Evolutionary conservation across 1,140 invertebrate genomes (phyloP), one percentile per base, ranked within the genome.

Genomic region (Penaeus chinensis): DNA sequence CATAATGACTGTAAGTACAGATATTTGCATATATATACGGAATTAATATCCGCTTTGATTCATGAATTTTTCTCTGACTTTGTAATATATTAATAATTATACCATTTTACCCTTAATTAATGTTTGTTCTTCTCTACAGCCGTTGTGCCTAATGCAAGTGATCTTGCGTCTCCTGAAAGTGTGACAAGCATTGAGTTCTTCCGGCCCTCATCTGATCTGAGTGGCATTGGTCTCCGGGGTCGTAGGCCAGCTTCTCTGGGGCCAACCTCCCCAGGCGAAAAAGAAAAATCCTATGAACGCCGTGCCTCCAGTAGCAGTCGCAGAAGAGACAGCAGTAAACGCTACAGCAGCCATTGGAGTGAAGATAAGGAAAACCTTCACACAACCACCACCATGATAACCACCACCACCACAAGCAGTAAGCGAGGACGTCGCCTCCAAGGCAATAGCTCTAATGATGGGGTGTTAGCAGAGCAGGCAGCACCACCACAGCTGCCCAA

Each of bases 121-220:
- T 16, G 10, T 54, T 11, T 54, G 16, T 13, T 54, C 54, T 66
- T 66, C 13, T 66, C 27, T 80, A 60, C 84, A 86, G 84, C 77
- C 22, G 63, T 69, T 81, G 22, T 69, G 16, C 65, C 63, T n/a
- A 16, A 78, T 69, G 62, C 65, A 32, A 69, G 76, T 71, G 77
- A 79, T 47, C 63, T 24, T 10, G 78, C 84, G 3, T 88, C 87
- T 32, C 87, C 74, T 24, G 87, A 84, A 47, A 88, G 87, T 76
- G 87, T 84, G 27, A 84, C 82, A 5, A 88, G 87, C 22, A 71
- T 88, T 32, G 87, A 88, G 76, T 88, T 79, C 77, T 84, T 80
- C 82, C 86, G 37, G 19, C 71, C 81, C 47, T 54, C 65, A 65
- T 65, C 78, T 37, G 78, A 82, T 16, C 24, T 78, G 11, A 66